Evolutionary conservation across 2,113 vertebrate genomes (phyloP), one percentile per base, ranked within the genome.

Genomic region (Reinhardtius hippoglossoides): DNA sequence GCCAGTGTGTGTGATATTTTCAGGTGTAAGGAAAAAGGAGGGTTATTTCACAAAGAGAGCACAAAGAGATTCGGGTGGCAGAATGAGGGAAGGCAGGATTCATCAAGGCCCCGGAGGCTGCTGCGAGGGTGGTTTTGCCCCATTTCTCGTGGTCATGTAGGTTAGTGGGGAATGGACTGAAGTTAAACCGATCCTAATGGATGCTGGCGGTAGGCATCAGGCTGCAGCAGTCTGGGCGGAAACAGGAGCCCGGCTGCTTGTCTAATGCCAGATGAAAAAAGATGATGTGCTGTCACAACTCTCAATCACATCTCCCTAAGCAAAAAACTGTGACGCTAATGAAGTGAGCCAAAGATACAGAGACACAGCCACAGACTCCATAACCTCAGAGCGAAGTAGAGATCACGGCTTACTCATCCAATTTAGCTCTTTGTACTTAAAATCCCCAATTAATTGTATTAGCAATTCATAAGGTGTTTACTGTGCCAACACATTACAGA

Each of bases 381-480:
- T 61, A 64, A 82, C 70, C 82, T 76, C 71, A 23, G 10, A 75
- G 68, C 64, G 60, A 26, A 64, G 70, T 52, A 50, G 37, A 50
- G 60, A 86, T 73, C 71, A 18, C 42, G 46, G 57, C 81, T 75
- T 67, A 71, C 31, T 71, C 79, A 44, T 78, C 84, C 67, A 64
- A 55, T 73, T 61, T 21, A 59, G 27, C 44, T 31, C 50, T 75
- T 82, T 81, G 69, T 61, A 73, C 73, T 67, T 72, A 63, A 74
- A 81, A 78, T 63, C 76, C 66, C 24, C 31, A 80, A 76, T 76
- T 62, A 80, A 83, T 69, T 31, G 16, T 52, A 84, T 78, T 82
- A 87, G 70, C 78, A 81, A 82, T 87, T 87, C 74, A 87, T 83
- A 50, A 84, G 82, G 23, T 67, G 27, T 88, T 83, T 81, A 73